A percentile compares a stretch with the other conserved stretches of the same genome.
These are phyloP conservation scores for Theonella swinhoei DNA, from an alignment of 37 sponge, comb jelly and placozoan species.

Conservation along the genomic window DNA sequence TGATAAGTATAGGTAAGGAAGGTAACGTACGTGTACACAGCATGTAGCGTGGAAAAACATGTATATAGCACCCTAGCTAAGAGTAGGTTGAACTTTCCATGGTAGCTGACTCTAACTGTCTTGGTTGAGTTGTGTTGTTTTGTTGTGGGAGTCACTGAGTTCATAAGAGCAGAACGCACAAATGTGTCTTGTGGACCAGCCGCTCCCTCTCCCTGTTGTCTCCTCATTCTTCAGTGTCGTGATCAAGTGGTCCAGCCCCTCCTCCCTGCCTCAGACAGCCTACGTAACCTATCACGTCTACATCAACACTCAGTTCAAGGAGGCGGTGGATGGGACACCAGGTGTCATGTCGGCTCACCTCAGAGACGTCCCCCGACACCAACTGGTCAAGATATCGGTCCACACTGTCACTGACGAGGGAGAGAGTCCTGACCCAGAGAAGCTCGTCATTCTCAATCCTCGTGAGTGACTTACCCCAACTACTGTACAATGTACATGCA, in stretches of 20 bases:
- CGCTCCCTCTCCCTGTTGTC: too few relatives aligned
- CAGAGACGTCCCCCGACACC: slow-evolving; percentile 40
- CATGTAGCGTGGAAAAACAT: too few relatives aligned
- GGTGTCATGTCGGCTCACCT: slow-evolving; percentile 7
- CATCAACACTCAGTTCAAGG: slow-evolving; percentile 29
- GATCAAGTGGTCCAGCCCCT: slow-evolving; percentile 29
- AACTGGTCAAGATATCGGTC: slow-evolving; percentile 57
- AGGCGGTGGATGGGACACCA: slow-evolving; percentile 15
- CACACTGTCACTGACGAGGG: slow-evolving; percentile 25
- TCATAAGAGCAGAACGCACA: too few relatives aligned
- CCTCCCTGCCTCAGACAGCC: background rate
- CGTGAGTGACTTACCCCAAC: slow-evolving; percentile 48
- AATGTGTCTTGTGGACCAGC: too few relatives aligned
- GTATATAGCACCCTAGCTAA: too few relatives aligned
- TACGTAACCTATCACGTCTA: slow-evolving; percentile 37
- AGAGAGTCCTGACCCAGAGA: slow-evolving; percentile 38
- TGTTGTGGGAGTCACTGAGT: too few relatives aligned
- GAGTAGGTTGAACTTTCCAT: too few relatives aligned
- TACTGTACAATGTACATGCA: background rate
- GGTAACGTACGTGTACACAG: too few relatives aligned
- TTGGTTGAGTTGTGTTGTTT: too few relatives aligned
- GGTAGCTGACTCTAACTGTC: too few relatives aligned
- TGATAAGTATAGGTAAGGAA: background rate
- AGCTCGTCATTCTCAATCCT: slow-evolving; percentile 50
- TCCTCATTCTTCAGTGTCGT: slow-evolving; percentile 15